Conservation (phyloP, 2,797 vertebrate genomes). For the Mycteria americana region DNA sequence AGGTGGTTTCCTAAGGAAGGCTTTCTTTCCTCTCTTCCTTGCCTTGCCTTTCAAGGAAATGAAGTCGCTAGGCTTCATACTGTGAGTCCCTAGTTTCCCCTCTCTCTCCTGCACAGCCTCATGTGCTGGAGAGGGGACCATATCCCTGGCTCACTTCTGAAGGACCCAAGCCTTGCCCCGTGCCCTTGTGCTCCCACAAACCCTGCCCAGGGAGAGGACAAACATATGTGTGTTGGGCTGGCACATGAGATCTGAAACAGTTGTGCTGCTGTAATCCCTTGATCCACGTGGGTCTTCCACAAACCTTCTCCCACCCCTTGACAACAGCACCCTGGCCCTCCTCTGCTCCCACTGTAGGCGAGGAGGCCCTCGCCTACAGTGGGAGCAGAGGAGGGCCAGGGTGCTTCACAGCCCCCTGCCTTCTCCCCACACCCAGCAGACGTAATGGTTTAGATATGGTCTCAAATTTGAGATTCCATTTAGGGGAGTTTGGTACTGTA, state of each 20-base stretch:
- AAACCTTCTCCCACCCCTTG: neutral
- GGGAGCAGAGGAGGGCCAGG: neutral
- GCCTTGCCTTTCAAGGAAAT: neutral
- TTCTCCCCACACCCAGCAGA: neutral
- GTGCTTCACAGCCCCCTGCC: neutral
- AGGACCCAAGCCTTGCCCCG: neutral
- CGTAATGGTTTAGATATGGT: neutral
- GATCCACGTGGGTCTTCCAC: rapidly evolving
- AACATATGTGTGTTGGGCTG: neutral
- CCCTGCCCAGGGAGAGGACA: neutral
- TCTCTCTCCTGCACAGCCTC: neutral
- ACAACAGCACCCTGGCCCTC: neutral
- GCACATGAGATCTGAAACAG: neutral
- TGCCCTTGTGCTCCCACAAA: neutral
- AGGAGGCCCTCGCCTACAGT: rapidly evolving
- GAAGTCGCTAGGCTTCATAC: neutral
- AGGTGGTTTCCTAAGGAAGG: neutral
- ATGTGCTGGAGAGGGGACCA: neutral
- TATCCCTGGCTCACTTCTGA: neutral
- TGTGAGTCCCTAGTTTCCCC: neutral
- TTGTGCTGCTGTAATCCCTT: neutral
- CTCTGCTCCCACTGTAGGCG: too few relatives aligned
- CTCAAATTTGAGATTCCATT: neutral
- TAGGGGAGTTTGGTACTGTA: neutral
- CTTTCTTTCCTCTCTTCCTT: neutral